Evolutionary conservation across 2,113 vertebrate genomes (phyloP), one percentile per base, ranked within the genome.

Genomic region (Lampris incognitus): DNA sequence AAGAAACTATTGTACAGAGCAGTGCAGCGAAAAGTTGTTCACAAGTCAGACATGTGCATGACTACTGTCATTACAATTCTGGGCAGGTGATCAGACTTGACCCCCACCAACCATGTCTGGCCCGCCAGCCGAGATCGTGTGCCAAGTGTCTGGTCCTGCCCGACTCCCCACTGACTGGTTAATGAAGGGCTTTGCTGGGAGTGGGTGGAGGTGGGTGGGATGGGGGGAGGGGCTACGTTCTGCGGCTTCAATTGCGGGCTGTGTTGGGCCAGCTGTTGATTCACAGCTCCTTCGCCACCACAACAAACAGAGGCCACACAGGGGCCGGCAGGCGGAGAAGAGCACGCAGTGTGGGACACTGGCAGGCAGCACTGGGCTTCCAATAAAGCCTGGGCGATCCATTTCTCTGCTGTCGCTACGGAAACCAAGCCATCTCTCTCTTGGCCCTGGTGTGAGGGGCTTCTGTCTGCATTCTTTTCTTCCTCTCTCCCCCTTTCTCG

Each of bases 41-140:
- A 60, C 60, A 69, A 48, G 68, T 77, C 85, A 82, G 72, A 39
- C 81, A 80, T 86, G 85, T 88, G 87, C 82, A 82, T 86, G 86
- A 85, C 85, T 91, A 74, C 79, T 81, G 83, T 89, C 83, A 94
- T 94, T 94, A 93, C 88, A 89, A 93, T 94, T 93, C 93, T 85
- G 82, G 88, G 89, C 93, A 94, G 92, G 94, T 94, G 93, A 93
- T 91, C 89, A 91, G 92, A 88, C 85, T 89, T 90, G 89, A 92
- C 91, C 89, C 92, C 93, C 92, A 91, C 89, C 88, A 86, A 89
- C 92, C 89, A 87, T 77, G 93, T 94, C 92, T 94, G 92, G 92
- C 91, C 86, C 82, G 86, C 79, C 85, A 92, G 92, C 89, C 89
- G 87, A 78, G 79, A 86, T 83, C 88, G 88, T 90, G 90, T 93